Conservation (phyloP, 2,888 invertebrate species). For the Trilocha varians region DNA sequence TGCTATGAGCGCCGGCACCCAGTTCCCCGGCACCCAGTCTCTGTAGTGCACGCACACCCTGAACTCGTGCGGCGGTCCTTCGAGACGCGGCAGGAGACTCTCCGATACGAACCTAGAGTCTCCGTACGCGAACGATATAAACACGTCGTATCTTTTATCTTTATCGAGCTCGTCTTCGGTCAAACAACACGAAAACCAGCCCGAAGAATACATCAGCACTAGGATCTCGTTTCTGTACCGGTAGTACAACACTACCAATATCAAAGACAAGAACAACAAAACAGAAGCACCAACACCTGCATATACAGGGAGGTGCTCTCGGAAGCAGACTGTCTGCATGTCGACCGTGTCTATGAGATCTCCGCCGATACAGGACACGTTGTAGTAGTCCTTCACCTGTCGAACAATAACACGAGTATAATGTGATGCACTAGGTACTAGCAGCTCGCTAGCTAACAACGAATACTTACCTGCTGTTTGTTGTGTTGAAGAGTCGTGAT, state of each 20-base stretch:
- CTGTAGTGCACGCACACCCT: slow-evolving; percentile 80
- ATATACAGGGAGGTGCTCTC: background rate
- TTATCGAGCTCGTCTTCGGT: slow-evolving; percentile 17
- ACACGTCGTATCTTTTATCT: slow-evolving; percentile 78
- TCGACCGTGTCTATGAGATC: background rate
- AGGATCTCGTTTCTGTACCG: slow-evolving; percentile 18
- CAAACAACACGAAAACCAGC: slow-evolving; percentile 11
- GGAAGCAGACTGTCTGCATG: background rate
- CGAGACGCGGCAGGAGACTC: slow-evolving; percentile 78
- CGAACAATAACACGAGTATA: too few species aligned
- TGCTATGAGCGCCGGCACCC: slow-evolving; percentile 79
- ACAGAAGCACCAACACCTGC: background rate
- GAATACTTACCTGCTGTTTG: background rate
- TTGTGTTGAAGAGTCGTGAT: background rate
- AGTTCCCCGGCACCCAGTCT: slow-evolving; percentile 83
- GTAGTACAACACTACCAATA: slow-evolving; percentile 7
- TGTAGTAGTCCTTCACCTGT: background rate
- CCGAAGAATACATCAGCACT: slow-evolving; percentile 15
- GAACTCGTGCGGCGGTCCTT: slow-evolving; percentile 52
- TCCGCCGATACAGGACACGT: background rate
- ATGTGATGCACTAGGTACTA: background rate
- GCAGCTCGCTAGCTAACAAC: background rate
- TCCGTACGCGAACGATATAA: slow-evolving; percentile 84
- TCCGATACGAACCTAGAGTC: slow-evolving; percentile 81
- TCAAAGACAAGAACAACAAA: background rate